Percentiles rank a stretch among this genome's conserved stretches.
Conservation (phyloP, 2,888 invertebrate species). For the Drosophila tripunctata region DNA sequence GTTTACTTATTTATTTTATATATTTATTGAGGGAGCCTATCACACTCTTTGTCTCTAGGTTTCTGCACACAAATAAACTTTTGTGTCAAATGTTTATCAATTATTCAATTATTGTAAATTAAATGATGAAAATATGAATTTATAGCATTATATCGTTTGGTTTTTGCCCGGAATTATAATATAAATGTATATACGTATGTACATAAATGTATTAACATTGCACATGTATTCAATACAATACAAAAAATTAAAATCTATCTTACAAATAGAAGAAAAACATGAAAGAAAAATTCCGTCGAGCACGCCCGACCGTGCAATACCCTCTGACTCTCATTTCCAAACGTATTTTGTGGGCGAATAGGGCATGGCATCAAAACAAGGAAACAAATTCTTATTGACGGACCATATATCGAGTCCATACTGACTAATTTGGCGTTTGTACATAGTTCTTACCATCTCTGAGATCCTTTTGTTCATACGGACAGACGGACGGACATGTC, state of each 20-base stretch:
- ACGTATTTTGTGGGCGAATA: no score
- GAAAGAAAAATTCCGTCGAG: no score
- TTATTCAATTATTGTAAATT: conserved; percentile 74
- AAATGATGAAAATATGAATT: conserved; percentile 67
- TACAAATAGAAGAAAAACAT: conserved; percentile 7
- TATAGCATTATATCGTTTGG: conserved; percentile 62
- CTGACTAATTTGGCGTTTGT: no score
- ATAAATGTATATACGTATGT: background rate
- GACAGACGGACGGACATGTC: no score
- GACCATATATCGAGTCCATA: no score
- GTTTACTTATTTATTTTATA: conserved; percentile 26
- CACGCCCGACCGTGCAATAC: no score
- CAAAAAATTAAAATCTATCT: conserved; percentile 5
- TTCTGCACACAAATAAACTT: conserved; percentile 55
- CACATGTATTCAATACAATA: background rate
- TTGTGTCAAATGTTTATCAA: conserved; percentile 65
- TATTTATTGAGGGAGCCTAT: background rate
- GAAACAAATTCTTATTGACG: no score
- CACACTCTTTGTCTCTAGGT: background rate
- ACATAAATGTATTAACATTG: no score
- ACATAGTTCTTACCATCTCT: no score
- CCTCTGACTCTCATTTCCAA: no score
- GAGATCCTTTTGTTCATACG: no score
- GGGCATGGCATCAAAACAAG: no score
- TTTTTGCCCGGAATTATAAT: conserved; percentile 29